Base-by-base conservation (phyloP, 2,797 vertebrate genomes). In the Halcyon smyrnensis region DNA sequence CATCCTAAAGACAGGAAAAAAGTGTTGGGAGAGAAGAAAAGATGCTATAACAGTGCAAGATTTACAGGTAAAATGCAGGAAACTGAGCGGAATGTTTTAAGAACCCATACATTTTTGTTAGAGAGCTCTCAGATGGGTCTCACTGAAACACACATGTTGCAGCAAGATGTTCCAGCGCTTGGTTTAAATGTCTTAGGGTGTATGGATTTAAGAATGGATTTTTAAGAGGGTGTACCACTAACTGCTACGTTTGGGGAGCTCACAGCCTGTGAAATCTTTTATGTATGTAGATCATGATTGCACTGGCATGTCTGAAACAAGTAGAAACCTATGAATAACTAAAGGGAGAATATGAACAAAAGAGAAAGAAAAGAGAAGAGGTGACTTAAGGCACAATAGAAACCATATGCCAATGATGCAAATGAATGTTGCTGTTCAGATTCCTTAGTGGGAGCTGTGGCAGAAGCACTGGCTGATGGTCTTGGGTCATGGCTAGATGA, bases 401-500 rank as follows among this genome's bases (percentile, higher is more conserved):
- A 84, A 36, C 37, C 0, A 0, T 7, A 36, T 3, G 30, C 65
- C 41, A 64, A 4, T 50, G 59, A 25, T 11, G 25, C 15, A 87
- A 62, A 53, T 56, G 6, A 82, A 28, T 23, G 50, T 32, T 81
- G 62, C 32, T 78, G 25, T 34, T 88, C n/a, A 71, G 28, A 48
- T 21, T 32, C 4, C 0, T 3, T 28, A 67, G 25, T 15, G 16
- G 15, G 62, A 64, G 63, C 36, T 65, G 53, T 56, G 76, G 73
- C 77, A 77, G 77, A 86, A 80, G 46, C 39, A 37, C 45, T 39
- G 24, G n/a, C 20, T 77, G 12, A 30, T 8, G 11, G 11, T 5
- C 53, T n/a, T n/a, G 18, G 51, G 56, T 20, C 11, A 9, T 0
- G 1, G 20, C 23, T 48, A 19, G 18, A 25, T 12, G 34, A 39